Base-by-base conservation (phyloP, 2,113 vertebrate genomes). In the Podarcis cretensis region DNA sequence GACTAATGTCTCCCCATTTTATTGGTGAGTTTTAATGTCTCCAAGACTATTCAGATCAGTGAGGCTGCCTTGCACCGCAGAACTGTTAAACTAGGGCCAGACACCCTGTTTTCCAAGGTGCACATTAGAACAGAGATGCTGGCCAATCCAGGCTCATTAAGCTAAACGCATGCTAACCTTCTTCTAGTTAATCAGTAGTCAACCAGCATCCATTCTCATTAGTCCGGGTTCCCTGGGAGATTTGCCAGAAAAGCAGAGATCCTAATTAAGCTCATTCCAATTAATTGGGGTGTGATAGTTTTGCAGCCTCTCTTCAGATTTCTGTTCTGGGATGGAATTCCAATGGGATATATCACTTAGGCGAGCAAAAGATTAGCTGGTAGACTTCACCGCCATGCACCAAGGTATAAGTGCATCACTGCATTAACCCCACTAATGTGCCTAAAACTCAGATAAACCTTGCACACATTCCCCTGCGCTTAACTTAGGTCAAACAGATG, bases 221-320 rank as follows among this genome's bases (percentile, higher is more conserved):
- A 93, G 76, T 85, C 65, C 91, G 75, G 86, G 85, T 82, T 91
- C 79, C 86, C 30, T 54, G 0, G 81, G 86, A 93, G 69, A 89
- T 75, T 87, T 85, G 84, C 84, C 59, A 83, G 83, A 92, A 90
- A 94, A 94, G 9, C 80, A 18, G 40, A 87, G 80, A 86, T 92
- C 87, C 54, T 83, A 93, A 88, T 91, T 93, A 93, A 93, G 86
- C 12, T 92, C 74, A 75, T 93, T 87, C 71, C 59, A 93, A 92
- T 92, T 93, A 92, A 93, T 91, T 92, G 89, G 37, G n/a, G 73
- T 79, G 87, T 85, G 87, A 86, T 88, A 21, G 82, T 91, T 93
- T 71, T 77, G 92, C 83, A 54, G 88, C 1, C 92, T 83, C 74
- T 85, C 37, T 68, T 84, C 59, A 54, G 27, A 23, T 20, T 63